These are phyloP conservation scores for Melipona beecheii DNA, from an alignment of 2,888 invertebrate species.

Conservation along the genomic window DNA sequence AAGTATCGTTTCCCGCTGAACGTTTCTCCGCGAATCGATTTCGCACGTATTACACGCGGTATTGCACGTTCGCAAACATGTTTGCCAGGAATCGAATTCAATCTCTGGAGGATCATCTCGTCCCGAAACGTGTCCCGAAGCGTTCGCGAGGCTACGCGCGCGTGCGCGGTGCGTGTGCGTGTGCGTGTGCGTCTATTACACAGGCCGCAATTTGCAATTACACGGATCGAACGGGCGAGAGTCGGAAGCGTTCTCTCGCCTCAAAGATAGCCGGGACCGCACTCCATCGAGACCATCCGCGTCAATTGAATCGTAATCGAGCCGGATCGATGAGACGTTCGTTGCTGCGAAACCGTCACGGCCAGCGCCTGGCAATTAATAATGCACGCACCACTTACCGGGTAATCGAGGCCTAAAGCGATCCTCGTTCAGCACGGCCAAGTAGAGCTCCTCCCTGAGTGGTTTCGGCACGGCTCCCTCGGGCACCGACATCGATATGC, in stretches of 20 bases:
- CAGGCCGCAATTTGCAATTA: not conserved
- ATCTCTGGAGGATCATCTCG: not conserved
- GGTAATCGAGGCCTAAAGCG: conserved; percentile 94
- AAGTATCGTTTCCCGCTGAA: too few species aligned
- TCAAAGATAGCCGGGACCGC: not conserved
- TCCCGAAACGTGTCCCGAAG: too few species aligned
- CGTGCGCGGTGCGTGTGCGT: too few species aligned
- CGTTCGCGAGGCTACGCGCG: not conserved
- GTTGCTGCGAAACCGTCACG: conserved; percentile 25
- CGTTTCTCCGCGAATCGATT: too few species aligned
- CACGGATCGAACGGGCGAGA: not conserved
- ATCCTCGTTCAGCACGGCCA: conserved; percentile 96
- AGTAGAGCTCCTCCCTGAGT: conserved; percentile 93
- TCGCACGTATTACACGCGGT: too few species aligned
- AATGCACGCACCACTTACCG: conserved; percentile 81
- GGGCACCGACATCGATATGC: conserved; percentile 93
- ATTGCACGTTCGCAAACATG: not conserved
- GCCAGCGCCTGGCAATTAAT: conserved; percentile 39
- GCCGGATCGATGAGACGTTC: conserved; percentile 13
- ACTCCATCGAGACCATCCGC: not conserved
- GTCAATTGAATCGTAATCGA: conserved; percentile 32
- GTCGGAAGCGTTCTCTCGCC: not conserved
- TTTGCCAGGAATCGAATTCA: not conserved
- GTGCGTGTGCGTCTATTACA: not conserved
- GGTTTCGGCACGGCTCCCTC: conserved; percentile 94